These are phyloP conservation scores for Cervus canadensis DNA, from an alignment of 2,113 vertebrate species.

Conservation along the genomic window DNA sequence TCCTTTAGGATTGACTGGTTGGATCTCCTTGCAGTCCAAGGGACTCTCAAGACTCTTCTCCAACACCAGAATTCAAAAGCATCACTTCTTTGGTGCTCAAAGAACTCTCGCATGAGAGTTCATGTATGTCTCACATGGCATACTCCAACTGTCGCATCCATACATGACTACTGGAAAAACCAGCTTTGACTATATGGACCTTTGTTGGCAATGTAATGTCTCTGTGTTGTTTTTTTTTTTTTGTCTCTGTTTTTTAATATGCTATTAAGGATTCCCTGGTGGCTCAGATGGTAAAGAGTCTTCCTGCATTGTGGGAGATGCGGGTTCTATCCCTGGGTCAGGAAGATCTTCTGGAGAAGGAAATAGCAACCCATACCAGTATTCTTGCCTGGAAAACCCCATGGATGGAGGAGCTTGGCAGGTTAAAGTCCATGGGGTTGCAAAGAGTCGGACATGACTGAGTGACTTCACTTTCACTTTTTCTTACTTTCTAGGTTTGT, in stretches of 20 bases:
- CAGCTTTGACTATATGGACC: background rate
- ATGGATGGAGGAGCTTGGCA: background rate
- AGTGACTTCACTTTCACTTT: background rate
- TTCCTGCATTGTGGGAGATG: background rate
- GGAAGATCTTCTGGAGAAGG: background rate
- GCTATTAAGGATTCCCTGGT: background rate
- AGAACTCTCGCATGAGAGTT: too few relatives aligned
- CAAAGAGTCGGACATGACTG: background rate
- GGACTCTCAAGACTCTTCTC: background rate
- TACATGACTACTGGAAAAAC: background rate
- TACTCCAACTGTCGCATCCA: background rate
- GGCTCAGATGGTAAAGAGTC: background rate
- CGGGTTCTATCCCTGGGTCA: background rate
- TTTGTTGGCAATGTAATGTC: background rate
- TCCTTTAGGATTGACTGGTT: background rate
- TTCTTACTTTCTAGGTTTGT: background rate
- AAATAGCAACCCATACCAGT: background rate
- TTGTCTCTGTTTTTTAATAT: background rate
- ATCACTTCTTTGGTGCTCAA: background rate
- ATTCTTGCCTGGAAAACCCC: background rate
- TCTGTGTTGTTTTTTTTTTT: background rate
- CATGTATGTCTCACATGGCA: background rate
- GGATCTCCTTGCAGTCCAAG: background rate
- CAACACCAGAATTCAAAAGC: background rate
- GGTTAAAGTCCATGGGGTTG: background rate